Evolutionary conservation across 2,888 invertebrate genomes (phyloP).

Genomic region (Mythimna pallens): DNA sequence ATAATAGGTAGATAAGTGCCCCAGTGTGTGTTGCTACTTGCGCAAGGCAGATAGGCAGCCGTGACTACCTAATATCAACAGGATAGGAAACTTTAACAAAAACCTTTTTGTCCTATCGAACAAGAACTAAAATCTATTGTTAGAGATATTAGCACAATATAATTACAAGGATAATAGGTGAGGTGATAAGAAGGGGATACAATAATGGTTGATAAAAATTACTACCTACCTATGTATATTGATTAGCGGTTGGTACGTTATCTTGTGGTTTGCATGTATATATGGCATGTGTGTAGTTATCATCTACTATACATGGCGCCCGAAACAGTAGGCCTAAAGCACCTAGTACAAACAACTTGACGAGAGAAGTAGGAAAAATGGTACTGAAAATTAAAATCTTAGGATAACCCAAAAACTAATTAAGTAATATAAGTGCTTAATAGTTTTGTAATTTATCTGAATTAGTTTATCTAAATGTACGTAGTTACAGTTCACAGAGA

Average conservation of each 20-base stretch:
- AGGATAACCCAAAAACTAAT: background rate
- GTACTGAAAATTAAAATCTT: background rate
- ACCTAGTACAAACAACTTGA: background rate
- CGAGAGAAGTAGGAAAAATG: background rate
- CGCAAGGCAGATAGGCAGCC: background rate
- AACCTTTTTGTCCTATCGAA: conserved; percentile 15
- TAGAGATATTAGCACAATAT: conserved; percentile 13
- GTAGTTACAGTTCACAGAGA: background rate
- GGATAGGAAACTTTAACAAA: conserved; percentile 14
- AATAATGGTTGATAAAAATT: background rate
- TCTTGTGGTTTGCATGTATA: background rate
- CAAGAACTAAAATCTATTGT: conserved; percentile 24
- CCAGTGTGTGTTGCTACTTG: background rate
- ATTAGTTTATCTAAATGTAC: background rate
- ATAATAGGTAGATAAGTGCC: background rate
- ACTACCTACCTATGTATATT: background rate
- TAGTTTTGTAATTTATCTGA: conserved; percentile 1
- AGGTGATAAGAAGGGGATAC: too few relatives aligned
- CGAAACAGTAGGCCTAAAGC: background rate
- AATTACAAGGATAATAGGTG: conserved; percentile 21
- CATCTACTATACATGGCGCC: too few relatives aligned
- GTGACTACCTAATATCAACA: background rate
- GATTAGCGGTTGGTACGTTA: conserved; percentile 2
- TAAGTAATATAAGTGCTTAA: too few relatives aligned
- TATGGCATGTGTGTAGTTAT: too few relatives aligned